Base-by-base conservation (phyloP, 2,888 invertebrate species). In the Pammene fasciana region DNA sequence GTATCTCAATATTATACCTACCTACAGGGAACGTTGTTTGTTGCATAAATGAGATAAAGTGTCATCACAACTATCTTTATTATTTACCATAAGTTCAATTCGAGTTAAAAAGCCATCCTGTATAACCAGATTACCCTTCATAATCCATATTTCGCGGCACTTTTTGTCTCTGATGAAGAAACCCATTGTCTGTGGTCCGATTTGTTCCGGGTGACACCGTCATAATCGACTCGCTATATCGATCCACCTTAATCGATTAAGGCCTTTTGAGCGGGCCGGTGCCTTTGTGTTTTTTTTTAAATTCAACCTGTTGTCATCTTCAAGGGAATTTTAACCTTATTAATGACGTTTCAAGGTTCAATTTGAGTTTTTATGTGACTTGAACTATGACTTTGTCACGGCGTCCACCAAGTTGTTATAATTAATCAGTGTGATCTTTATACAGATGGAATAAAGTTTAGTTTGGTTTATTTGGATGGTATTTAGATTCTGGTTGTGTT, bases 91-190 rank as follows among this genome's bases (percentile, higher is more conserved):
- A 50, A 5, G 16, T 26, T 8, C 10, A 7, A 26, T 7, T 11
- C 5, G 52, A n/a, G 8, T 10, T 34, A 38, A 0, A 26, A 6
- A 14, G 82, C 71, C 90, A 88, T 0, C 79, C 83, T 87, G 77
- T 90, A 85, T 75, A 68, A 13, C 18, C 50, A 73, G 74, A 78
- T 79, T 84, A 81, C 78, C 75, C 82, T 81, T 76, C 75, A 78
- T 82, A 86, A 85, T 81, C 85, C 85, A 82, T 87, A 87, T 86
- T 81, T 82, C 80, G 82, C 82, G 80, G 88, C 57, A 46, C 59
- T 88, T 89, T 89, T 88, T 90, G 90, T 90, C 85, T 82, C 82
- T 88, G 89, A 90, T 89, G 87, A 90, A 90, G 89, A 87, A 90
- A 90, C 89, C 85, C 81, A 90, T 90, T 89, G 89, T 89, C 85